A percentile compares a stretch with the other conserved stretches of the same genome.
These are phyloP conservation scores for Erythrocercus mccallii DNA, from an alignment of 2,113 vertebrate genomes.

Conservation along the genomic window DNA sequence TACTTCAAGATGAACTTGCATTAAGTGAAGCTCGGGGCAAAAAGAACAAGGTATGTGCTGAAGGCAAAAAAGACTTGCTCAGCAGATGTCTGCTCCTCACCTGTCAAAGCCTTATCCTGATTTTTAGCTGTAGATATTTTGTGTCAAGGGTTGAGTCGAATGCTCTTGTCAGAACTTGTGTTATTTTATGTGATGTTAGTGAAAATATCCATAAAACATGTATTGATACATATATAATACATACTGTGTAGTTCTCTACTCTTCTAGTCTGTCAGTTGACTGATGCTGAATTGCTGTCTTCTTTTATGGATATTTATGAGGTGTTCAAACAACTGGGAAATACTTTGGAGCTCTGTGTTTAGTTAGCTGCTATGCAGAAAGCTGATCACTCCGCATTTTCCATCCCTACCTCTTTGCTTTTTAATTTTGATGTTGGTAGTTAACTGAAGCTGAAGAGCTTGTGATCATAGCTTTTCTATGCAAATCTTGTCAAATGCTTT, in stretches of 20 bases:
- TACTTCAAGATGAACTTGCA: constrained; percentile 92
- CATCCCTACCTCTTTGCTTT: neutral
- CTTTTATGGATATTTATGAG: neutral
- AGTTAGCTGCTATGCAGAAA: neutral
- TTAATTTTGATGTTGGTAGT: neutral
- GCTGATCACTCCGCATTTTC: neutral
- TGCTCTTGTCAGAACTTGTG: neutral
- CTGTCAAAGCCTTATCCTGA: neutral
- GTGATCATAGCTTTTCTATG: neutral
- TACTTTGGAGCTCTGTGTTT: neutral
- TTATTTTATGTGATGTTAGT: neutral
- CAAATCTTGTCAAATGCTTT: neutral
- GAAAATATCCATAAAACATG: neutral
- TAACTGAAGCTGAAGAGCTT: no score
- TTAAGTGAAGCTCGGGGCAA: constrained; percentile 85
- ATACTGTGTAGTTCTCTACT: neutral
- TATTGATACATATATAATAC: neutral
- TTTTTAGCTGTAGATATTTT: neutral
- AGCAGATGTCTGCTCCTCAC: neutral
- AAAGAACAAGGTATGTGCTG: constrained; percentile 84
- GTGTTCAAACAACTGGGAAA: neutral
- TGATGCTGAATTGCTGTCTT: neutral
- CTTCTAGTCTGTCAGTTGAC: neutral
- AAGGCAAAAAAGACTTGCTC: neutral
- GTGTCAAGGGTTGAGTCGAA: neutral